A percentile compares a stretch with the other conserved stretches of the same genome.
phyloP scores from a whole-genome alignment of 2,797 vertebrate species.

The Sphaeramia orbicularis region DNA sequence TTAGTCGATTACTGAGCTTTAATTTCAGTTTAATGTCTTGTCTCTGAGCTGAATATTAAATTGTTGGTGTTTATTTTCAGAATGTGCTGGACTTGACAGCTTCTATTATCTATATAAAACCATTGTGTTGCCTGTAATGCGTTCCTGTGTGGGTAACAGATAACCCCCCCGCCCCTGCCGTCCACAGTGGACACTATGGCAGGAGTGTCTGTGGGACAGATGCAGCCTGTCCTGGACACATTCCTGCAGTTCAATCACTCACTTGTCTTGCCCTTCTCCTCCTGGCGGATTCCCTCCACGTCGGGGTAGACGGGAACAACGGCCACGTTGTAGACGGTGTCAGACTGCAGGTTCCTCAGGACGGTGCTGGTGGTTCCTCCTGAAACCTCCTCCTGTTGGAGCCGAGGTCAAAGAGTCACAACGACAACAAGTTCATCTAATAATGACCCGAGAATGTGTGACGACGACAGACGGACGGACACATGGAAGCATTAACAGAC shows the following conservation, averaged over 20 bases:
- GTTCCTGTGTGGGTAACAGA: too few species aligned
- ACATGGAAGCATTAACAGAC: neutral
- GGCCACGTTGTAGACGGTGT: conserved; percentile 90
- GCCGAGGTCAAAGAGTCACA: conserved; percentile 7
- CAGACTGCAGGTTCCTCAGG: conserved; percentile 88
- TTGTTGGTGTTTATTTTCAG: too few species aligned
- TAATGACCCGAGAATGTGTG: conserved; percentile 5
- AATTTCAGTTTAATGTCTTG: too few species aligned
- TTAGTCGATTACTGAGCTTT: too few species aligned
- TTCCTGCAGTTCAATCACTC: conserved; percentile 68
- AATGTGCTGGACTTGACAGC: too few species aligned
- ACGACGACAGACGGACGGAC: neutral
- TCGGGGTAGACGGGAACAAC: conserved; percentile 93
- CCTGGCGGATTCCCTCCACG: conserved; percentile 90
- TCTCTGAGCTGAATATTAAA: too few species aligned
- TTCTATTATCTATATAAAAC: too few species aligned
- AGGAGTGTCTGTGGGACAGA: too few species aligned
- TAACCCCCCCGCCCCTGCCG: too few species aligned
- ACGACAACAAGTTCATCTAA: neutral
- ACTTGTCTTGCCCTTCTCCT: conserved; percentile 93
- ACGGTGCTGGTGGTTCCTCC: conserved; percentile 90
- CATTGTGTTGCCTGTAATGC: too few species aligned
- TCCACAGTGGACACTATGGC: too few species aligned
- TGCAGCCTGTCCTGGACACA: too few species aligned
- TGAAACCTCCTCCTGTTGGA: conserved; percentile 89